Percentiles rank a stretch among this genome's conserved stretches.
Conservation (phyloP, 2,888 invertebrate genomes). For the Nemoura dubitans region DNA sequence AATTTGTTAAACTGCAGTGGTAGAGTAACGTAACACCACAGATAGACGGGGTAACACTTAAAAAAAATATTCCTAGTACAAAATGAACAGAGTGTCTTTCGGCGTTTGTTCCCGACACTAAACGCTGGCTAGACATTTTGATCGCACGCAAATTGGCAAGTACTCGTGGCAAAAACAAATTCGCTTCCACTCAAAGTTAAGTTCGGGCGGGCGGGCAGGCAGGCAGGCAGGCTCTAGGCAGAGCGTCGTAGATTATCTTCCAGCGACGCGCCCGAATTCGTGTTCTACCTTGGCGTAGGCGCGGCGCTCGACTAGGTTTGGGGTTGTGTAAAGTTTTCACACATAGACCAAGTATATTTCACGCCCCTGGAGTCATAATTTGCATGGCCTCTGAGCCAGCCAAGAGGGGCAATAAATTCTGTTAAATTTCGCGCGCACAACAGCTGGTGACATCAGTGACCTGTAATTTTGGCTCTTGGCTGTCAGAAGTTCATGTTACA, state of each 20-base stretch:
- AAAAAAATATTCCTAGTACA: too few species aligned
- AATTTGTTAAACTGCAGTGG: too few species aligned
- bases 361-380: slow-evolving; percentile 7
- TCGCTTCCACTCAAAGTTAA: neutral
- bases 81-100: too few species aligned
- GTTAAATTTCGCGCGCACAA: neutral
- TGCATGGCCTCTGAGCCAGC: neutral
- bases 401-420: neutral
- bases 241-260: neutral
- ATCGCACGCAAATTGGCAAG: neutral
- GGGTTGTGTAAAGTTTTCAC: neutral
- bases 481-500: slow-evolving; percentile 5
- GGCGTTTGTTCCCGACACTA: too few species aligned
- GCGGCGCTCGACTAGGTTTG: neutral
- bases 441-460: neutral
- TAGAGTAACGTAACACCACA: too few species aligned
- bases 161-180: neutral
- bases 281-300: neutral
- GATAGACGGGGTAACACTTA: too few species aligned
- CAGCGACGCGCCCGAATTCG: neutral
- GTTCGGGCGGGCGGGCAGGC: neutral
- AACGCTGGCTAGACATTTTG: too few species aligned
- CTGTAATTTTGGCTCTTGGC: neutral
- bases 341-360: neutral
- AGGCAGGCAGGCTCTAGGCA: neutral